A percentile compares a stretch with the other conserved stretches of the same genome.
Evolutionary conservation across 1,140 invertebrate genomes (phyloP).

Genomic region (Vanessa atalanta): DNA sequence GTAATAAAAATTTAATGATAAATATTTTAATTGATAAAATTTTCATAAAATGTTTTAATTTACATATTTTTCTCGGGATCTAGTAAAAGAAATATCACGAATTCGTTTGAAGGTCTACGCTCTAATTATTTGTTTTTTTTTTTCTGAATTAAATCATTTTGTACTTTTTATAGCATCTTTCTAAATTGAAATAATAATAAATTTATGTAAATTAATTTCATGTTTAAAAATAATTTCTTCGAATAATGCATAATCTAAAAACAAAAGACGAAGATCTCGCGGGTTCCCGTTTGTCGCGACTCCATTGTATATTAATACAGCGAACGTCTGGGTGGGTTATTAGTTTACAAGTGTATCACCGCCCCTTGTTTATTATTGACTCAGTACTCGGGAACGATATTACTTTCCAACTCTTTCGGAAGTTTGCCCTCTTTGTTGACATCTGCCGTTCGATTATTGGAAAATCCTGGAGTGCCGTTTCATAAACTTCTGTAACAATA

Average conservation of each 20-base stretch:
- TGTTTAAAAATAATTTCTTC: background rate
- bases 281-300: slow-evolving; percentile 42
- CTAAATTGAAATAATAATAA: background rate
- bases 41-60: too few relatives aligned
- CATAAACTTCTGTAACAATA: slow-evolving; percentile 63
- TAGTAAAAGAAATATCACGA: too few relatives aligned
- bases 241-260: background rate
- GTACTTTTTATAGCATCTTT: too few relatives aligned
- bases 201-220: background rate
- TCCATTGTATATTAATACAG: slow-evolving; percentile 67
- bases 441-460: slow-evolving; percentile 76
- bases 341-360: slow-evolving; percentile 80
- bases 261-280: background rate
- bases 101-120: too few relatives aligned
- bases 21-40: too few relatives aligned
- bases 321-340: slow-evolving; percentile 58
- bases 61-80: too few relatives aligned
- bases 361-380: slow-evolving; percentile 77
- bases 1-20: too few relatives aligned
- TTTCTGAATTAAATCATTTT: too few relatives aligned
- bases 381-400: slow-evolving; percentile 71
- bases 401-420: slow-evolving; percentile 80
- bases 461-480: slow-evolving; percentile 61
- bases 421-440: slow-evolving; percentile 78
- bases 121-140: too few relatives aligned